Base-by-base conservation (phyloP, 2,888 invertebrate species). In the Lasioglossum calceatum region DNA sequence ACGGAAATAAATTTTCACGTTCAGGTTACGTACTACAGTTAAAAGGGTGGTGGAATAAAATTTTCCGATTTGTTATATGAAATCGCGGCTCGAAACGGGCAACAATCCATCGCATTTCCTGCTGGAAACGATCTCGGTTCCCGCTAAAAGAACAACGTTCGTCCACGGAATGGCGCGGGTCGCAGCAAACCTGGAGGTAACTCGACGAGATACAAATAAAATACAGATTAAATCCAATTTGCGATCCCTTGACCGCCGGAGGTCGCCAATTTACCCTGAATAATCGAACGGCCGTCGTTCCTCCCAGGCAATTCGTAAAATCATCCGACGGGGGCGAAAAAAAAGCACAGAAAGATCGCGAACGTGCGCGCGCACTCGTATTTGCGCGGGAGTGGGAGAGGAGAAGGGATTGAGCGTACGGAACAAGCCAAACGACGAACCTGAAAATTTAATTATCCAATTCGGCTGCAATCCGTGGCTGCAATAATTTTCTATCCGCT, bases 391-490 rank as follows among this genome's bases (percentile, higher is more conserved):
- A 58, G 58, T 4, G n/a, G 58, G n/a, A 3, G 54, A n/a, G 58
- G 12, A 12, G 23, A 12, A 39, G 39, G 19, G 39, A 42, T 64
- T 16, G n/a, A 78, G 16, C 23, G 47, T 32, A 44, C 19, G 23
- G 47, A 61, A 64, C 82, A 77, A 87, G 80, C 73, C 77, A 80
- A 79, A 81, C 82, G 87, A 85, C 85, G 82, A 79, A 85, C 85
- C 89, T 90, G 91, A 87, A 92, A 92, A 92, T 92, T 92, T 92
- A 92, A 93, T 93, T 93, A 93, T 91, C 91, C 90, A 87, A 91
- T 91, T 88, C 90, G 89, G 82, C 88, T 91, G 89, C 91, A 90
- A 92, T 91, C 89, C 91, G 87, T 82, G 87, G 73, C 83, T 87
- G 92, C 91, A 91, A 92, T 92, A 93, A 93, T 93, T 92, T 90